These are phyloP conservation scores for Sylvilagus bachmani DNA, from an alignment of 2,113 vertebrate genomes.

Conservation along the genomic window DNA sequence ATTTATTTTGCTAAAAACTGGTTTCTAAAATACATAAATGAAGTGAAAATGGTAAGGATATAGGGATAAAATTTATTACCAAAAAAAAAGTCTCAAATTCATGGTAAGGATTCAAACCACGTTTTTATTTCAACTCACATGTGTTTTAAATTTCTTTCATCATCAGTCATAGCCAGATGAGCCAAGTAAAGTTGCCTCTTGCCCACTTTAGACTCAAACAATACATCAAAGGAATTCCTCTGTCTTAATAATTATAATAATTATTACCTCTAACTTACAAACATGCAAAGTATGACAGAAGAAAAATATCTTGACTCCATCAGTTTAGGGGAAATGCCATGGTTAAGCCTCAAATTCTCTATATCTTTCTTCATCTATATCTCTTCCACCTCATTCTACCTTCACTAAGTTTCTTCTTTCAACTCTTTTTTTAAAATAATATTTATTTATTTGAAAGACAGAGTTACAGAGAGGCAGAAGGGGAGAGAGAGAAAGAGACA, in stretches of 20 bases:
- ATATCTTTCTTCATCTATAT: not conserved
- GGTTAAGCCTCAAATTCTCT: not conserved
- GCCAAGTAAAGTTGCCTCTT: not conserved
- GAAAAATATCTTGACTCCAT: not conserved
- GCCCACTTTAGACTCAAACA: constrained; percentile 37
- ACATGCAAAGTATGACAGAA: constrained; percentile 47
- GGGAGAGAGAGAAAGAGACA: too few relatives aligned
- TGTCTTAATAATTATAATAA: constrained; percentile 63
- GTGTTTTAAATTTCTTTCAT: constrained; percentile 42
- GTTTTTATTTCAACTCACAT: constrained; percentile 7
- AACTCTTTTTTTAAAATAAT: not conserved
- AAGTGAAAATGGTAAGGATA: constrained; percentile 15
- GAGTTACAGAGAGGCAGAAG: too few relatives aligned
- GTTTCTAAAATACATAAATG: constrained; percentile 5
- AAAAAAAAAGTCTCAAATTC: constrained; percentile 49
- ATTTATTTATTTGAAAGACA: too few relatives aligned
- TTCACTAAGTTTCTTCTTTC: constrained; percentile 17
- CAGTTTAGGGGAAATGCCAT: not conserved
- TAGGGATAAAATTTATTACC: not conserved
- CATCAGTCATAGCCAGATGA: constrained; percentile 21
- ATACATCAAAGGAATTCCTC: constrained; percentile 11
- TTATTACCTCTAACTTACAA: constrained; percentile 52
- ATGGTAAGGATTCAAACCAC: not conserved
- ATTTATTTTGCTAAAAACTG: constrained; percentile 27
- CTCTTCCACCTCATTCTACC: not conserved